phyloP scores from a whole-genome alignment of 1,140 invertebrate genomes.

The Scaptodrosophila lebanonensis region DNA sequence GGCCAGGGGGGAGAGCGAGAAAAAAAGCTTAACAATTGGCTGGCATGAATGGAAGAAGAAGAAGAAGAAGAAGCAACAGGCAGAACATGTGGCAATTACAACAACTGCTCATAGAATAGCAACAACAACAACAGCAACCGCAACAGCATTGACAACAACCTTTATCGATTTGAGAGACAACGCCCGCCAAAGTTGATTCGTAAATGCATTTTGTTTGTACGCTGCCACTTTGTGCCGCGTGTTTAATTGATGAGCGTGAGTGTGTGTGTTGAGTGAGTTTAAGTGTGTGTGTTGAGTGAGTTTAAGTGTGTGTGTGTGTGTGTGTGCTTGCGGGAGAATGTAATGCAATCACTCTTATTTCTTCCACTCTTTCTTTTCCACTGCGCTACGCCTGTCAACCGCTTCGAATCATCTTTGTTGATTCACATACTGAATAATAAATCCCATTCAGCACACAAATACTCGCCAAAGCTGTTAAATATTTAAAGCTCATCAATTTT shows the following conservation, averaged over 20 bases:
- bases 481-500: no score
- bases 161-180: slow-evolving; percentile 48
- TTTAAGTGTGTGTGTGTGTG: slow-evolving; percentile 3
- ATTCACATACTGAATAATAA: no score
- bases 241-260: slow-evolving; percentile 50
- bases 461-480: no score
- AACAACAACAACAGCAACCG: slow-evolving; percentile 10
- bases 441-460: no score
- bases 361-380: no score
- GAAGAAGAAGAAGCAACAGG: no score
- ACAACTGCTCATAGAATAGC: slow-evolving; percentile 11
- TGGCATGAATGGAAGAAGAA: no score
- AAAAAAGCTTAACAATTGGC: no score
- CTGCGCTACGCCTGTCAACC: no score
- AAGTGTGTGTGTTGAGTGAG: neutral
- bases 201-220: slow-evolving; percentile 67
- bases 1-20: no score
- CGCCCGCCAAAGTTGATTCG: slow-evolving; percentile 45
- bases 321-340: slow-evolving; percentile 8
- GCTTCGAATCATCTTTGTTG: no score
- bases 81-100: slow-evolving; percentile 7
- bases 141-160: slow-evolving; percentile 8
- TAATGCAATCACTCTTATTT: neutral
- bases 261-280: neutral
- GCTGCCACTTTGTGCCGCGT: slow-evolving; percentile 40